Percentiles rank a stretch among this genome's conserved stretches.
These are phyloP conservation scores for Mongoloraphidia duomilia DNA, from an alignment of 2,888 invertebrate species.

Conservation along the genomic window DNA sequence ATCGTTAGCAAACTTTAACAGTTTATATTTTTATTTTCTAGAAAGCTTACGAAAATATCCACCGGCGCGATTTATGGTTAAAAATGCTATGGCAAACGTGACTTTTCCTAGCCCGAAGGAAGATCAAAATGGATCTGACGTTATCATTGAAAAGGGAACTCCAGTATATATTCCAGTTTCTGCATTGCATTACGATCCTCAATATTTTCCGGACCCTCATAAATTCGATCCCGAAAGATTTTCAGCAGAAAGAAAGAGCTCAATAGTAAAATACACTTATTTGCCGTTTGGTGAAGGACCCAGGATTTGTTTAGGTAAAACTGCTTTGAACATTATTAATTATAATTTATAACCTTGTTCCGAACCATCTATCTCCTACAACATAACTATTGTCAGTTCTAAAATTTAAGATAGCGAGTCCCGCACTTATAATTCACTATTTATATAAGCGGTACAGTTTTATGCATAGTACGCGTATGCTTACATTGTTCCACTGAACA, in stretches of 20 bases:
- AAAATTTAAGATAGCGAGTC: no score
- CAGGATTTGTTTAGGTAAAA: conserved; percentile 21
- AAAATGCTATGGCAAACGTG: conserved; percentile 15
- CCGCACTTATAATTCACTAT: no score
- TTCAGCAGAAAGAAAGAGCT: conserved; percentile 19
- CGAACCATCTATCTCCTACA: no score
- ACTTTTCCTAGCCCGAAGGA: not conserved
- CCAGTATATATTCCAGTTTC: conserved; percentile 24
- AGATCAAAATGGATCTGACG: conserved; percentile 19
- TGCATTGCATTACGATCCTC: conserved; percentile 24
- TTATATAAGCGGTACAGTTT: no score
- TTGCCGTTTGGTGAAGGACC: conserved; percentile 23
- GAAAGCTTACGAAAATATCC: conserved; percentile 31
- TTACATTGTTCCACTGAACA: no score
- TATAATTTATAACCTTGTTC: no score
- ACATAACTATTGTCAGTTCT: no score
- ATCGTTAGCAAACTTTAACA: no score
- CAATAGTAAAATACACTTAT: conserved; percentile 18
- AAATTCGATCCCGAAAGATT: conserved; percentile 28
- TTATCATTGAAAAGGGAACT: conserved; percentile 24
- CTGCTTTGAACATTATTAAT: no score
- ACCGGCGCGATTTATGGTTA: conserved; percentile 22
- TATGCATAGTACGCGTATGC: not conserved
- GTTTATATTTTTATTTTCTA: conserved; percentile 14
- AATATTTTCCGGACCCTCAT: conserved; percentile 26